Base-by-base conservation (phyloP, 53 echinoderm and acorn worm species). In the Arbacia lixula region DNA sequence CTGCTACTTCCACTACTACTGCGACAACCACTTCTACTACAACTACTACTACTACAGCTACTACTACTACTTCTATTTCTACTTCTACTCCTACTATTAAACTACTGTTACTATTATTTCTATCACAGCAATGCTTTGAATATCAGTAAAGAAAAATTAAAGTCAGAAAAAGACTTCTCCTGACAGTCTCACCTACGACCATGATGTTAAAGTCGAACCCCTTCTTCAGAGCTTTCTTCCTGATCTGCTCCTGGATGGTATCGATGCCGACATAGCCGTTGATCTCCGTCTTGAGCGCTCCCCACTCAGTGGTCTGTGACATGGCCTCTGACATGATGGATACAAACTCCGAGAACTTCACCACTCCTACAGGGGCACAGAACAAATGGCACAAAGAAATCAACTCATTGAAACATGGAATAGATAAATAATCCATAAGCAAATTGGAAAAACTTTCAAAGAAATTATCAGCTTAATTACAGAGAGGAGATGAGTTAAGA, bases 131-230 rank as follows among this genome's bases (percentile, higher is more conserved):
- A 20, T 55, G 26, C 21, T 55, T 6, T 20, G 6, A 32, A 0
- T 0, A 0, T 0, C 0, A 22, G 25, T 16, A 58, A 58, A 58
- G 25, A 9, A 19, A 19, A 22, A 2, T 58, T 58, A 20, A 8
- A 58, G 21, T 0, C 8, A n/a, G 24, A 22, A 0, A 58, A 58
- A 20, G 12, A 58, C 19, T 50, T 19, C 19, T 14, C 20, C 9
- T 60, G 60, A 20, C 25, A 20, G 19, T 9, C 97, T 90, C 36
- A 98, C 98, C 98, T 52, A 98, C 98, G 35, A 98, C 94, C 98
- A 98, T 98, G 74, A 98, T 88, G 66, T 98, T 98, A 29, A 90
- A 98, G 52, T 98, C 98, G 85, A 98, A 98, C 27, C 98, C 98
- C 75, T 88, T 85, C 90, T 98, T 98, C n/a, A 98, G 87, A 31